Evolutionary conservation across 1,140 invertebrate genomes (phyloP).

Genomic region (Arctopsyche grandis): DNA sequence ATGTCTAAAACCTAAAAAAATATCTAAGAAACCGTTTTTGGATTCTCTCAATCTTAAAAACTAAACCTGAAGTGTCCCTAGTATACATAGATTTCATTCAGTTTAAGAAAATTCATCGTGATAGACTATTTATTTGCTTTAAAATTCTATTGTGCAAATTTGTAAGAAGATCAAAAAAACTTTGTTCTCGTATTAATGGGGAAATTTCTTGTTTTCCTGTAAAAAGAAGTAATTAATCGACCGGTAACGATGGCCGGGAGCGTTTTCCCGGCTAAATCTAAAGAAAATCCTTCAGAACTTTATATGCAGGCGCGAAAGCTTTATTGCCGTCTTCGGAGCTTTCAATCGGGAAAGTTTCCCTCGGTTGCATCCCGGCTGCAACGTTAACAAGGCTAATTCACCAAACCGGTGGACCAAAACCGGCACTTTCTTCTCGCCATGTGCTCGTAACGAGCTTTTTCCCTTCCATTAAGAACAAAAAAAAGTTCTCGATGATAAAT

Average conservation of each 20-base stretch:
- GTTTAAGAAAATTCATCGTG: too few species aligned
- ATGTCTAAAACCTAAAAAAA: too few species aligned
- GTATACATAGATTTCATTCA: too few species aligned
- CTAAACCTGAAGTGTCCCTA: too few species aligned
- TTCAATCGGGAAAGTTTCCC: background rate
- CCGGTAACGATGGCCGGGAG: background rate
- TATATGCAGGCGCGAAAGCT: slow-evolving; percentile 11
- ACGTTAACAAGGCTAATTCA: slow-evolving; percentile 37
- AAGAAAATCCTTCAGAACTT: background rate
- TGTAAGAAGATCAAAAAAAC: too few species aligned
- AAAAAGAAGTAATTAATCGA: background rate
- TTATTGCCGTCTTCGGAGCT: background rate
- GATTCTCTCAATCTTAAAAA: too few species aligned
- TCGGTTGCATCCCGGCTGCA: background rate
- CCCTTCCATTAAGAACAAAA: slow-evolving; percentile 20
- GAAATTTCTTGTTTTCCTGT: too few species aligned
- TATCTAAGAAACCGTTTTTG: too few species aligned
- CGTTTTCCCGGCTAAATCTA: background rate
- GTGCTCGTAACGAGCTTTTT: slow-evolving; percentile 49
- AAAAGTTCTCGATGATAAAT: slow-evolving; percentile 47
- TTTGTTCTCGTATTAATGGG: too few species aligned
- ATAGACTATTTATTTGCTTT: too few species aligned
- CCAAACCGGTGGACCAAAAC: background rate
- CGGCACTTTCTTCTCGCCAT: slow-evolving; percentile 30
- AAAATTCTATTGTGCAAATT: too few species aligned